A percentile compares a stretch with the other conserved stretches of the same genome.
Evolutionary conservation across 2,113 vertebrate species (phyloP).

Genomic region (Macheiramphus alcinus): DNA sequence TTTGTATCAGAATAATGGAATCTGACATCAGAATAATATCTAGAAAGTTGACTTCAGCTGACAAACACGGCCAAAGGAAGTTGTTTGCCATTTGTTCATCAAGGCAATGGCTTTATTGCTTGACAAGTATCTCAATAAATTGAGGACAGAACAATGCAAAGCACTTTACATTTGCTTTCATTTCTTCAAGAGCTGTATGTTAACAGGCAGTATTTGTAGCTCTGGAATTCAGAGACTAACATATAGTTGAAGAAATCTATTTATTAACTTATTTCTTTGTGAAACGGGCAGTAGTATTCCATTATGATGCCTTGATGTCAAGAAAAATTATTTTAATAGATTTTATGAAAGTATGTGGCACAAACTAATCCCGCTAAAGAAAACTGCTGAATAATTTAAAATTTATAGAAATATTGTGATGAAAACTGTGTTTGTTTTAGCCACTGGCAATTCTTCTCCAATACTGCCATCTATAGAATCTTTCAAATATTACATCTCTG

Average conservation of each 20-base stretch:
- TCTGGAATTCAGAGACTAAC: neutral
- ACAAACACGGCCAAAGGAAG: neutral
- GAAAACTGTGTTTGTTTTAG: neutral
- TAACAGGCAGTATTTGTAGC: neutral
- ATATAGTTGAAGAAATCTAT: neutral
- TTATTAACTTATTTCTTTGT: neutral
- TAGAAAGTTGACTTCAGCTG: neutral
- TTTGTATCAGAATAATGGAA: neutral
- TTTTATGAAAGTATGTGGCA: neutral
- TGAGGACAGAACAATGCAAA: neutral
- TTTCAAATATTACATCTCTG: neutral
- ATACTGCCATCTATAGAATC: conserved; percentile 23
- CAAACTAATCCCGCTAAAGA: neutral
- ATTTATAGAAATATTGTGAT: neutral
- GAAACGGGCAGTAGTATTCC: neutral
- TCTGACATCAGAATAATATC: neutral
- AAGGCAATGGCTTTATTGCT: neutral
- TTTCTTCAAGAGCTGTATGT: neutral
- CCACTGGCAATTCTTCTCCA: neutral
- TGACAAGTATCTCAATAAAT: neutral
- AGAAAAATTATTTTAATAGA: neutral
- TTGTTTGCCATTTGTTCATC: neutral
- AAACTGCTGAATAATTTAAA: neutral
- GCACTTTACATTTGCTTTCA: neutral
- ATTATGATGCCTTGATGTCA: neutral